Percentiles rank a stretch among this genome's conserved stretches.
Evolutionary conservation across 2,797 vertebrate genomes (phyloP).

Genomic region (Apogon hyalosoma): DNA sequence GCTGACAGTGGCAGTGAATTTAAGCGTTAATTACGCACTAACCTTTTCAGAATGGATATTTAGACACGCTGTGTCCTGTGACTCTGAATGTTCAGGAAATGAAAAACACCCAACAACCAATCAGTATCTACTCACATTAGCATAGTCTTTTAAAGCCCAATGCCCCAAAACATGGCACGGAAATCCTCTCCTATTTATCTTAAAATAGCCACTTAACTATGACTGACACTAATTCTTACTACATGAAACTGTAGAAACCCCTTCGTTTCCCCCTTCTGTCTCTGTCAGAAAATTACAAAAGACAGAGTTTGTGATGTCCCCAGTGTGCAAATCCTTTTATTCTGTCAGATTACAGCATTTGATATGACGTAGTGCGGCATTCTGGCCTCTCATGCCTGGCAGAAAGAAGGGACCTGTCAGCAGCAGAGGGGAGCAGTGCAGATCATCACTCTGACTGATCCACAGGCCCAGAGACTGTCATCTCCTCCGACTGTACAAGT

Average conservation of each 20-base stretch:
- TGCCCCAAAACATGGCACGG: conserved; percentile 77
- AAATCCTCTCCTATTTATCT: conserved; percentile 87
- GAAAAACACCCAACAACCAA: conserved; percentile 77
- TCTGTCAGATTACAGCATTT: conserved; percentile 97
- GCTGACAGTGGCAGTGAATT: conserved; percentile 79
- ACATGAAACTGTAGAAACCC: conserved; percentile 93
- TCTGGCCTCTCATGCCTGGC: conserved; percentile 89
- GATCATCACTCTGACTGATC: conserved; percentile 98
- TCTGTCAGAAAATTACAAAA: conserved; percentile 94
- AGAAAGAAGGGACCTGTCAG: conserved; percentile 95
- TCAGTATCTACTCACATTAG: conserved; percentile 80
- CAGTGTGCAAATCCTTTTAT: conserved; percentile 83
- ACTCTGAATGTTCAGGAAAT: conserved; percentile 76
- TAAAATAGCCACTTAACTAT: conserved; percentile 91
- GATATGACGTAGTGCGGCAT: conserved; percentile 93
- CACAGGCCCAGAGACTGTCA: conserved; percentile 92
- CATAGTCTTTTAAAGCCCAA: conserved; percentile 72
- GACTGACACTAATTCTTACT: conserved; percentile 98
- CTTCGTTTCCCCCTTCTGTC: conserved; percentile 86
- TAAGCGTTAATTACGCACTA: conserved; percentile 81
- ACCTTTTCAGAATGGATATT: conserved; percentile 83
- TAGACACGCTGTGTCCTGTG: conserved; percentile 70
- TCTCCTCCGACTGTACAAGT: conserved; percentile 96
- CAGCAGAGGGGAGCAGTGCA: conserved; percentile 86
- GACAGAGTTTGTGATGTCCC: conserved; percentile 97